Evolutionary conservation across 2,113 vertebrate species (phyloP).

Genomic region (Hucho hucho): DNA sequence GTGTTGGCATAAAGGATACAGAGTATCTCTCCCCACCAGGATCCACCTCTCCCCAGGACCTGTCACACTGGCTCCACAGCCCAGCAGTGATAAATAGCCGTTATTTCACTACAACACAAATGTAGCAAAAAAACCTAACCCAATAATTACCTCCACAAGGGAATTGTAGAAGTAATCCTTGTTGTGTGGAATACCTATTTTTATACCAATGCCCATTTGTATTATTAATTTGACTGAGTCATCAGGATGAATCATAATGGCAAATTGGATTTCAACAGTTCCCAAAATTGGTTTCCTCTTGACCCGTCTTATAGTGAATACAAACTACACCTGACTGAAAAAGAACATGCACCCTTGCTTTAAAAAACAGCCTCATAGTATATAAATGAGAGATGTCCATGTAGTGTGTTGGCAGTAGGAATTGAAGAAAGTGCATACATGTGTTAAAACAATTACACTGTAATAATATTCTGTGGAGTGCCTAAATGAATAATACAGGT

Average conservation of each 20-base stretch:
- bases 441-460: conserved; percentile 20
- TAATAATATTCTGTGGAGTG: conserved; percentile 27
- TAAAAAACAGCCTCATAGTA: too few species aligned
- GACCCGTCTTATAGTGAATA: neutral
- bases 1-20: conserved; percentile 35
- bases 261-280: conserved; percentile 20
- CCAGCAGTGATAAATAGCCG: conserved; percentile 55
- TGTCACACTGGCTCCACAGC: conserved; percentile 45
- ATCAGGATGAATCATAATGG: conserved; percentile 27
- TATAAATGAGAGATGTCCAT: too few species aligned
- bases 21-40: conserved; percentile 44
- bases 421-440: neutral
- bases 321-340: too few species aligned
- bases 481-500: conserved; percentile 24
- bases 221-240: conserved; percentile 29
- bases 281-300: neutral
- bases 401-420: too few species aligned
- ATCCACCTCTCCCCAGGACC: conserved; percentile 35
- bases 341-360: too few species aligned
- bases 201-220: conserved; percentile 30
- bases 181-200: conserved; percentile 13
- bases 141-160: conserved; percentile 8
- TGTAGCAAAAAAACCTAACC: conserved; percentile 23
- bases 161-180: conserved; percentile 2
- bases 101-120: conserved; percentile 46